Evolutionary conservation across 30 jellyfish, hydroid and myxozoan genomes (phyloP).

Genomic region (Pelagia noctiluca): DNA sequence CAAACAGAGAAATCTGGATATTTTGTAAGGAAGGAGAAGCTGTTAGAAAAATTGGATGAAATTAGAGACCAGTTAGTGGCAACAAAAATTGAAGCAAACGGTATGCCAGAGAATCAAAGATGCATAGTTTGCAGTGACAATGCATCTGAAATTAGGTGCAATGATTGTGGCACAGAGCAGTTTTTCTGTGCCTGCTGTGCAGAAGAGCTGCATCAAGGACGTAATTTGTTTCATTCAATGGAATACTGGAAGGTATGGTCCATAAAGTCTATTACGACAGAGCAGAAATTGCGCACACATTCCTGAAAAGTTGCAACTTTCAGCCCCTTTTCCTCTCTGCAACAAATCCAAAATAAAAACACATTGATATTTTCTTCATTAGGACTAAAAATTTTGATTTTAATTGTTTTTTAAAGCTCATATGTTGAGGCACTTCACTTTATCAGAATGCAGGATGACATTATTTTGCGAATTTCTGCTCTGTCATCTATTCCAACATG

Average conservation of each 20-base stretch:
- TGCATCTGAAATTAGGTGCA: constrained; percentile 11
- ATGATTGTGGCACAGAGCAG: constrained; percentile 34
- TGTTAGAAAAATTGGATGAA: constrained; percentile 23
- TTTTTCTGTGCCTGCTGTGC: constrained; percentile 39
- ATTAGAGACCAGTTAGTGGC: neutral
- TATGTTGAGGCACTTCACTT: neutral
- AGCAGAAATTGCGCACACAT: neutral
- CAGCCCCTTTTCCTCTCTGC: neutral
- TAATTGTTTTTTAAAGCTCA: neutral
- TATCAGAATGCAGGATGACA: neutral
- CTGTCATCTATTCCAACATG: no score
- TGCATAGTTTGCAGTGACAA: constrained; percentile 22
- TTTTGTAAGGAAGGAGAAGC: constrained; percentile 27
- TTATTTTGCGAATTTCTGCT: no score
- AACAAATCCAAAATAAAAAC: neutral
- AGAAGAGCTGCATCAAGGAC: neutral
- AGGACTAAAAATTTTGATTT: neutral
- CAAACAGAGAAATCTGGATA: constrained; percentile 10
- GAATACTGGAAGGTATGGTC: constrained; percentile 61
- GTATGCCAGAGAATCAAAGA: constrained; percentile 6
- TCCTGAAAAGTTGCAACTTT: neutral
- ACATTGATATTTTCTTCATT: neutral
- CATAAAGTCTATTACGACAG: neutral
- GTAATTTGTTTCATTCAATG: constrained; percentile 29
- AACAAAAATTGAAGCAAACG: neutral